These are phyloP conservation scores for Drosophila testacea DNA, from an alignment of 2,888 invertebrate species.

Conservation along the genomic window DNA sequence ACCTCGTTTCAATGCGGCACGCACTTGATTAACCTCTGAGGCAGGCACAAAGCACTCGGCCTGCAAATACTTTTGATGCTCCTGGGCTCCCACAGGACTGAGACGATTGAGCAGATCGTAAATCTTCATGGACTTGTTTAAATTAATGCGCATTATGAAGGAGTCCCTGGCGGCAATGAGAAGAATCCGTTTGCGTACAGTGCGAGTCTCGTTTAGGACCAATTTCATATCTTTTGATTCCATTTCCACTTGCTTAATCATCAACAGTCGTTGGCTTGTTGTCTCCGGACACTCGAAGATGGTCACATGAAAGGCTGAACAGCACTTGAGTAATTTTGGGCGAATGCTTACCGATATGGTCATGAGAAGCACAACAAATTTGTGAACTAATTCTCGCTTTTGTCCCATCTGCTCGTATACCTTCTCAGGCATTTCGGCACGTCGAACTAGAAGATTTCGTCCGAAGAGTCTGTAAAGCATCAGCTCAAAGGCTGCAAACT, in stretches of 20 bases:
- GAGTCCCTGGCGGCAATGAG: constrained; percentile 53
- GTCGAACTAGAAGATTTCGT: constrained; percentile 96
- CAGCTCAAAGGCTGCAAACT: constrained; percentile 96
- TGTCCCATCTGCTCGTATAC: constrained; percentile 88
- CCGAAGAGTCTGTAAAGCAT: constrained; percentile 98
- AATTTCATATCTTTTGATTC: constrained; percentile 91
- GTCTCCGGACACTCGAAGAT: constrained; percentile 94
- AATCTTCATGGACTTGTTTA: constrained; percentile 93
- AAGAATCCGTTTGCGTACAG: constrained; percentile 91
- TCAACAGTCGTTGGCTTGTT: constrained; percentile 89
- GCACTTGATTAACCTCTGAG: constrained; percentile 89
- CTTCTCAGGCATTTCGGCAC: constrained; percentile 94
- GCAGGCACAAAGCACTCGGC: constrained; percentile 95
- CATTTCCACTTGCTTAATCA: constrained; percentile 90
- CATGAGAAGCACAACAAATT: constrained; percentile 93
- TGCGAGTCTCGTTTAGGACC: constrained; percentile 90
- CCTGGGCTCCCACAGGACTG: constrained; percentile 90
- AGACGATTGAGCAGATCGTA: constrained; percentile 96
- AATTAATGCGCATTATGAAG: constrained; percentile 90
- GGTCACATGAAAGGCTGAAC: constrained; percentile 93
- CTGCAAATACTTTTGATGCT: constrained; percentile 91
- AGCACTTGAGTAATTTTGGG: constrained; percentile 92
- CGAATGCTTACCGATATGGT: constrained; percentile 93
- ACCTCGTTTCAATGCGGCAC: constrained; percentile 89
- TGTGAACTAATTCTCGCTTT: constrained; percentile 82